Conservation (phyloP, 2,888 invertebrate species). For the Polydrusus tereticollis region DNA sequence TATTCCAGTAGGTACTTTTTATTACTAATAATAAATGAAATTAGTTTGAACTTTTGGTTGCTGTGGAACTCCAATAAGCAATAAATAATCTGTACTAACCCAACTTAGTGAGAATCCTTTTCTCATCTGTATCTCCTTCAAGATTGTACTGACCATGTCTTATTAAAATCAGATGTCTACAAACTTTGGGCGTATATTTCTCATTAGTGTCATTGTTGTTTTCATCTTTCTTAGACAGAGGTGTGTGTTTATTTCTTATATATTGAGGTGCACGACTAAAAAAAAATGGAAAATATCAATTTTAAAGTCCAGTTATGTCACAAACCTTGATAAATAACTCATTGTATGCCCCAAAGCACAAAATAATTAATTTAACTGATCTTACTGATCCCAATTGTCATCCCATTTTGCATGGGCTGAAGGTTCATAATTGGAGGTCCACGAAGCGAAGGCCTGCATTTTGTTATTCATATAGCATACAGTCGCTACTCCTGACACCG, state of each 20-base stretch:
- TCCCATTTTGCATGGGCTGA: slow-evolving; percentile 81
- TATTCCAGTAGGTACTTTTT: too few species aligned
- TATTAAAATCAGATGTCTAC: slow-evolving; percentile 89
- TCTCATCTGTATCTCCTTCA: slow-evolving; percentile 77
- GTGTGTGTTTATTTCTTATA: slow-evolving; percentile 74
- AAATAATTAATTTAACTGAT: not conserved
- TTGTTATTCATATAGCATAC: slow-evolving; percentile 69
- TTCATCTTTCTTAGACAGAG: slow-evolving; percentile 71
- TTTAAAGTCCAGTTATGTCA: not conserved
- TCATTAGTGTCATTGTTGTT: slow-evolving; percentile 79
- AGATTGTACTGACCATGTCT: slow-evolving; percentile 96
- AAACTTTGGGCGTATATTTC: slow-evolving; percentile 73
- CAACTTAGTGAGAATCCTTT: slow-evolving; percentile 83
- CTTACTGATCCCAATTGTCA: slow-evolving; percentile 90
- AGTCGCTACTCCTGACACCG: slow-evolving; percentile 75
- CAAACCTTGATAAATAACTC: too few species aligned
- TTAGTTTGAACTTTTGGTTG: too few species aligned
- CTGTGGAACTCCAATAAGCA: too few species aligned
- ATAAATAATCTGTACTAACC: too few species aligned
- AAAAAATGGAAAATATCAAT: not conserved
- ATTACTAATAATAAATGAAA: too few species aligned
- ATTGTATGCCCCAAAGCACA: not conserved
- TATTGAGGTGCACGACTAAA: slow-evolving; percentile 80
- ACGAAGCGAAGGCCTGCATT: slow-evolving; percentile 72
- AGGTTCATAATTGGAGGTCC: slow-evolving; percentile 78